Conservation (phyloP, 2,113 vertebrate species). For the Heterotis niloticus region DNA sequence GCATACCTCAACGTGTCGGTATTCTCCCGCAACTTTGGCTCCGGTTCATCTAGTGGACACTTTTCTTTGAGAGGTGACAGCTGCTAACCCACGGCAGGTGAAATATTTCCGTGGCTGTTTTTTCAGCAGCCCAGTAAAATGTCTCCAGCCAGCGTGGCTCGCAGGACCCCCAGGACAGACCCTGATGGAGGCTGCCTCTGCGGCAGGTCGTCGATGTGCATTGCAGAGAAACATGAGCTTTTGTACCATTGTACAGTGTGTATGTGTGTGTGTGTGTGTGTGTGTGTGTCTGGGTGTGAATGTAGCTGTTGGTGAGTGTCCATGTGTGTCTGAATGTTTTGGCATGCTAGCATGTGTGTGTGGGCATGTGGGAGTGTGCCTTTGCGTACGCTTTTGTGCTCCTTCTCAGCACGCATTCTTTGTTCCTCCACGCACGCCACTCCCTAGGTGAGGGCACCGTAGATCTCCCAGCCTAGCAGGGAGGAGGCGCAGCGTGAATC, state of each 20-base stretch:
- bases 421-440: conserved; percentile 1
- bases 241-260: neutral
- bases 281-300: neutral
- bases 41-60: no score
- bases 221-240: neutral
- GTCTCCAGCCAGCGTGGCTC: no score
- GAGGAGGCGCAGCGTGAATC: neutral
- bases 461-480: neutral
- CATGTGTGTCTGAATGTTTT: neutral
- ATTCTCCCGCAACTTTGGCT: no score
- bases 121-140: no score
- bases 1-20: no score
- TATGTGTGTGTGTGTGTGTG: no score
- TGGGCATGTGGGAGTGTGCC: neutral
- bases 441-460: neutral
- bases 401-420: neutral
- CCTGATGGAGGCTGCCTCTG: no score
- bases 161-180: no score
- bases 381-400: neutral
- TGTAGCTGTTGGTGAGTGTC: neutral
- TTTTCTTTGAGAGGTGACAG: no score
- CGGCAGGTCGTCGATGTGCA: no score
- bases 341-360: neutral
- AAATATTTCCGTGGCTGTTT: no score
- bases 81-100: no score